Conservation (phyloP, 1,140 invertebrate genomes). For the Goniozus legneri region DNA sequence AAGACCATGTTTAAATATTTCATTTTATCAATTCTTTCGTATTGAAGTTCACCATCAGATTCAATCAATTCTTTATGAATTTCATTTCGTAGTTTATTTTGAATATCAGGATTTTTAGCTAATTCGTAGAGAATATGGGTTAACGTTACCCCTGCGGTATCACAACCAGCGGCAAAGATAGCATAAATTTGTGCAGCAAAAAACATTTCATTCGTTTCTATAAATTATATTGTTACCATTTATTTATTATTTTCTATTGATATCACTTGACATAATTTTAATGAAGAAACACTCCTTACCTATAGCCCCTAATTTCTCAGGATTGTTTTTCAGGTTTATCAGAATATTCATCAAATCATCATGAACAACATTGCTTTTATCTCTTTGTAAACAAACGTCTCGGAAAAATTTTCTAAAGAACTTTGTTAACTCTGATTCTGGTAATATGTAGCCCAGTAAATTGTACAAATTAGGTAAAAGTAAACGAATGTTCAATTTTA, state of each 20-base stretch:
- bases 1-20: conserved; percentile 35
- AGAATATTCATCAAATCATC: conserved; percentile 60
- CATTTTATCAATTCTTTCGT: conserved; percentile 31
- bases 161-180: conserved; percentile 57
- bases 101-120: conserved; percentile 54
- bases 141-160: conserved; percentile 57
- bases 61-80: conserved; percentile 34
- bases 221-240: too few species aligned
- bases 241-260: too few species aligned
- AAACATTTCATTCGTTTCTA: conserved; percentile 33
- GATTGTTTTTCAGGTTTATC: conserved; percentile 55
- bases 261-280: too few species aligned
- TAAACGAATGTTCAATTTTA: too few species aligned
- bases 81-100: conserved; percentile 54
- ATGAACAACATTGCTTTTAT: conserved; percentile 48
- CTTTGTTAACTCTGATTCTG: conserved; percentile 37
- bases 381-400: conserved; percentile 51
- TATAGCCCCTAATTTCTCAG: too few species aligned
- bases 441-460: conserved; percentile 17
- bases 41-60: conserved; percentile 23
- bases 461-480: conserved; percentile 30
- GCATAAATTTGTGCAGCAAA: conserved; percentile 41
- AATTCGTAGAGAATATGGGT: conserved; percentile 50
- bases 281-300: too few species aligned
- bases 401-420: conserved; percentile 52